Conservation (phyloP, 2,113 vertebrate genomes). For the Lichenostomus cassidix region DNA sequence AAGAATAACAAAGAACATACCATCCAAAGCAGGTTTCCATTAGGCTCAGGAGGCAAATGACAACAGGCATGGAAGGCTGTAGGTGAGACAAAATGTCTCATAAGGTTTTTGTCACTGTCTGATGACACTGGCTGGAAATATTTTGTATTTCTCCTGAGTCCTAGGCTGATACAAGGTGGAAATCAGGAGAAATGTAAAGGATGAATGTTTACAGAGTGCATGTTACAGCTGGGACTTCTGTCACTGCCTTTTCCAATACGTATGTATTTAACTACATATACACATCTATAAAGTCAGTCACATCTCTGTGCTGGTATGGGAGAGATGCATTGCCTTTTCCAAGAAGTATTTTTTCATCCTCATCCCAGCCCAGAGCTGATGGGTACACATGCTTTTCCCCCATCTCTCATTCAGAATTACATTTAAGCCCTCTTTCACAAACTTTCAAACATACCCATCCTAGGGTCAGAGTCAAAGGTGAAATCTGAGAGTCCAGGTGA, state of each 20-base stretch:
- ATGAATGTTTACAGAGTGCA: neutral
- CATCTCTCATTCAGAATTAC: neutral
- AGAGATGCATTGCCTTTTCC: neutral
- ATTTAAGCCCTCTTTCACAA: neutral
- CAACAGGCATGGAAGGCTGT: neutral
- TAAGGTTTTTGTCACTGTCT: neutral
- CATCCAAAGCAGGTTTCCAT: neutral
- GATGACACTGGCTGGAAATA: neutral
- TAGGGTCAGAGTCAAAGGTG: neutral
- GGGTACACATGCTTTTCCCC: rapidly evolving
- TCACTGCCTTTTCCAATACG: neutral
- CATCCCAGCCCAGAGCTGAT: neutral
- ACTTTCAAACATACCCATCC: neutral
- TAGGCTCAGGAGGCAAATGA: neutral
- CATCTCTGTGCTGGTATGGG: neutral
- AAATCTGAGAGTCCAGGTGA: neutral
- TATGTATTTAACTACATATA: neutral
- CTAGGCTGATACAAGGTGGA: neutral
- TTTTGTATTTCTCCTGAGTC: neutral
- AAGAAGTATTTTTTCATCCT: neutral
- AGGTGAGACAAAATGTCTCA: neutral
- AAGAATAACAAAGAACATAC: constrained; percentile 7
- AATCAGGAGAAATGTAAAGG: neutral
- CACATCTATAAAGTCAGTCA: rapidly evolving
- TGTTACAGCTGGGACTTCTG: neutral